Conservation (phyloP, 2,888 invertebrate species). For the Gnatocerus cornutus region DNA sequence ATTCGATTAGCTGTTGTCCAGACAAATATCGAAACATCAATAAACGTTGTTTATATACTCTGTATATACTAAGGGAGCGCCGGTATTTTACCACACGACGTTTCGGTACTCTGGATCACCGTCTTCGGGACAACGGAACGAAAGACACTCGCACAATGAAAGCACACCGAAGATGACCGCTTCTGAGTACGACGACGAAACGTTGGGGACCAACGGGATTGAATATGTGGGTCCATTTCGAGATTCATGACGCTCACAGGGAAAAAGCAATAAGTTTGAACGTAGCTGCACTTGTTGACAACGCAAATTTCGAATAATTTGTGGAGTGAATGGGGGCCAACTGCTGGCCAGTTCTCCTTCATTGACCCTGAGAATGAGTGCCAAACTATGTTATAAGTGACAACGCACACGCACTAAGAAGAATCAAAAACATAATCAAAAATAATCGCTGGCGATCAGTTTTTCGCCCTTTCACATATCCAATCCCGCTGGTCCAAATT, state of each 20-base stretch:
- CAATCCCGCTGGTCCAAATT: neutral
- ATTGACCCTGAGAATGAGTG: no score
- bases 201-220: neutral
- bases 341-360: no score
- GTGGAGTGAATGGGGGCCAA: no score
- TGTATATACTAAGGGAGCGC: conserved; percentile 32
- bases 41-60: conserved; percentile 48
- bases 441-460: no score
- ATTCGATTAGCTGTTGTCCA: conserved; percentile 53
- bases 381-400: no score
- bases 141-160: conserved; percentile 15
- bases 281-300: neutral
- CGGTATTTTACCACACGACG: neutral
- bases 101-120: neutral
- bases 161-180: conserved; percentile 10
- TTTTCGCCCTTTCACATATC: no score
- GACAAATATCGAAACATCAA: conserved; percentile 51
- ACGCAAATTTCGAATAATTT: neutral
- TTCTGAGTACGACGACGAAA: neutral
- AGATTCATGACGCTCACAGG: no score
- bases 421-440: no score
- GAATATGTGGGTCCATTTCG: neutral
- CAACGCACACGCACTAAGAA: no score
- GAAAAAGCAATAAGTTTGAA: neutral
- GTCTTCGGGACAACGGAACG: neutral